Evolutionary conservation across 2,888 invertebrate genomes (phyloP), one percentile per base, ranked within the genome.

Genomic region (Oscheius sp.): DNA sequence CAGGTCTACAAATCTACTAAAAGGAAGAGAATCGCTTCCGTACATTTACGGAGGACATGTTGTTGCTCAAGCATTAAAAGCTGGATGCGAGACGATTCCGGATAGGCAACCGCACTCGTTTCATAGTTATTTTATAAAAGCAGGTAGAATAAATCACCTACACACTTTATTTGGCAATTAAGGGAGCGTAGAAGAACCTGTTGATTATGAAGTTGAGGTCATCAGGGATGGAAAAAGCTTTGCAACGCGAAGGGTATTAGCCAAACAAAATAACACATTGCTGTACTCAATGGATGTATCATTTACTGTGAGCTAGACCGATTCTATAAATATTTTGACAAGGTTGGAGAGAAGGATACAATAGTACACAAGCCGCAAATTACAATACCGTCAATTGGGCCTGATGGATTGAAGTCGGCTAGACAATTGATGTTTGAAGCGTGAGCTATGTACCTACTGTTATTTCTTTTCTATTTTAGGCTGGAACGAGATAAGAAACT

Each of bases 161-260:
- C 2, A 6, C 6, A 1, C 35, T 52, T 3, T 13, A 7, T 1
- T 16, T 66, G 68, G 16, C 55, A n/a, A n/a, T n/a, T n/a, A n/a
- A 80, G 80, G 76, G 21, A 69, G 68, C 41, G 72, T 69, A 1
- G 46, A 84, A 23, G 77, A 79, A 49, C 89, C 89, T 6, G 86
- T 89, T 12, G 71, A 89, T 56, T 89, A 89, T 76, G 84, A 87
- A 61, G 89, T 89, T 35, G 88, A 89, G 35, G 78, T 87, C 16
- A 85, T 88, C 0, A 78, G 89, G n/a, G 89, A 89, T 79, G 89
- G 89, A 1, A 76, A 80, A 18, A 89, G 88, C 21, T 90, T 89
- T 77, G 70, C 84, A 46, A 87, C 87, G 53, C 83, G 89, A 2
- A 76, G 79, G 25, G 88, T 90, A 27, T 88, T 89, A 73, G 89